A percentile compares a stretch with the other conserved stretches of the same genome.
phyloP scores from a whole-genome alignment of 2,797 vertebrate genomes.

The Liparis tanakae region DNA sequence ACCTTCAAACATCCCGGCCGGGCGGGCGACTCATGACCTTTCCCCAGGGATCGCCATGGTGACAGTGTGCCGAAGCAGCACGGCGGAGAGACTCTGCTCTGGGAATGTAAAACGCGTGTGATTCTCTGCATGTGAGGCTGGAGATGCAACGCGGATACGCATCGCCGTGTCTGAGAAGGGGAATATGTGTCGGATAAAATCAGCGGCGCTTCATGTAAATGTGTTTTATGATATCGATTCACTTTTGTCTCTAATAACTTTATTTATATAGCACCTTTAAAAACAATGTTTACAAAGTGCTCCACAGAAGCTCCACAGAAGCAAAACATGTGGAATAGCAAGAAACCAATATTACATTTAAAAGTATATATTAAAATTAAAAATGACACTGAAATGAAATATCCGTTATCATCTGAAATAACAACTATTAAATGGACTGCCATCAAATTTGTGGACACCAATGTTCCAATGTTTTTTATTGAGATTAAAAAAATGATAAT shows the following conservation, averaged over 20 bases:
- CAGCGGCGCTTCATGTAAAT: background rate
- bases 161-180: background rate
- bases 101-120: constrained; percentile 25
- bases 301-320: no score
- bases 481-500: background rate
- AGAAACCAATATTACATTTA: no score
- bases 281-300: no score
- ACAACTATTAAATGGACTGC: background rate
- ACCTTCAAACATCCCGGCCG: constrained; percentile 75
- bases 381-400: no score
- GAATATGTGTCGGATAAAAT: background rate
- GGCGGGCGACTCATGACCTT: constrained; percentile 73
- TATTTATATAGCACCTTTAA: no score
- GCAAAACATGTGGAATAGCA: no score
- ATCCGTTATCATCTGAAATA: background rate
- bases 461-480: background rate
- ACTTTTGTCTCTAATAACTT: background rate
- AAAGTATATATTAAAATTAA: no score
- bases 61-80: constrained; percentile 72
- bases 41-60: constrained; percentile 77
- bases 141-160: background rate
- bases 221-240: background rate
- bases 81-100: constrained; percentile 31
- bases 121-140: background rate
- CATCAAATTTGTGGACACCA: background rate